Conservation (phyloP, 1,140 invertebrate genomes). For the Phortica variegata region DNA sequence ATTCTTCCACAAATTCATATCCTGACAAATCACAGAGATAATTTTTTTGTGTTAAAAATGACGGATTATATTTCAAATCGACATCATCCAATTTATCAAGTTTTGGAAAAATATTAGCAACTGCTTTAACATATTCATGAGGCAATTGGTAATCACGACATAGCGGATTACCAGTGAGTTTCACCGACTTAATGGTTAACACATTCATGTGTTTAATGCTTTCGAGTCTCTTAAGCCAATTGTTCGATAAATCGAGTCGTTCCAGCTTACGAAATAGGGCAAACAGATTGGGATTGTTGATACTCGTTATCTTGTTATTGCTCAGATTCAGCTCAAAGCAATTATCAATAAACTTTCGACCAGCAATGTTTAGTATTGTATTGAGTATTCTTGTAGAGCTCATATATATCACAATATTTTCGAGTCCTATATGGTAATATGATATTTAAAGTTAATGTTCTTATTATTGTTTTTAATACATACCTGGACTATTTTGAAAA, state of each 20-base stretch:
- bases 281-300: slow-evolving; percentile 17
- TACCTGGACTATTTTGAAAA: slow-evolving; percentile 35
- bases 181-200: slow-evolving; percentile 40
- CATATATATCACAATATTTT: slow-evolving; percentile 33
- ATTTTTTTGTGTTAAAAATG: slow-evolving; percentile 31
- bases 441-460: too few relatives aligned
- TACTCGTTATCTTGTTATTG: slow-evolving; percentile 32
- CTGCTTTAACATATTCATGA: slow-evolving; percentile 55
- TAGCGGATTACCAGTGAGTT: slow-evolving; percentile 59
- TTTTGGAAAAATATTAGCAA: slow-evolving; percentile 56
- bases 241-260: slow-evolving; percentile 37
- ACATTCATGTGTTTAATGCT: slow-evolving; percentile 19
- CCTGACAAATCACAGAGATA: slow-evolving; percentile 33
- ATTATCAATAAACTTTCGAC: slow-evolving; percentile 28
- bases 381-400: slow-evolving; percentile 26
- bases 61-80: slow-evolving; percentile 22
- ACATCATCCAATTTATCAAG: slow-evolving; percentile 33
- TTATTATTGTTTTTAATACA: too few relatives aligned
- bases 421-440: slow-evolving; percentile 21
- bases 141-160: slow-evolving; percentile 57
- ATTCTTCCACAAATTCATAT: slow-evolving; percentile 35
- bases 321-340: slow-evolving; percentile 35
- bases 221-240: slow-evolving; percentile 37
- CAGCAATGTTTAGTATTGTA: slow-evolving; percentile 23
- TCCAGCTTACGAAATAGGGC: slow-evolving; percentile 28